Conservation (phyloP, 2,888 invertebrate species). For the Mimas tiliae region DNA sequence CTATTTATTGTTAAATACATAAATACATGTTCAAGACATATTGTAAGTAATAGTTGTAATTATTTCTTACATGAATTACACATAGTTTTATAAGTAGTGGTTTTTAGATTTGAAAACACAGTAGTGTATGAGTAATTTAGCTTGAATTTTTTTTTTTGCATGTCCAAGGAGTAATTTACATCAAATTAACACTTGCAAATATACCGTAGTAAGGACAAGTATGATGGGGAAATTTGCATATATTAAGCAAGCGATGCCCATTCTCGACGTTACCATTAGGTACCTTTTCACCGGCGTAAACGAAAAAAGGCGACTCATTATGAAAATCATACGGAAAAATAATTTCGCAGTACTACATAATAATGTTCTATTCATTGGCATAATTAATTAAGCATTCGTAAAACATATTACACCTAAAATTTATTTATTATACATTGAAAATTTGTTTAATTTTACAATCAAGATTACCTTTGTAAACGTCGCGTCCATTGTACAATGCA, state of each 20-base stretch:
- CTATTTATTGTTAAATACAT: too few species aligned
- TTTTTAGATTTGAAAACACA: too few species aligned
- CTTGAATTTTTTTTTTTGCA: too few species aligned
- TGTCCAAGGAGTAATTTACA: neutral
- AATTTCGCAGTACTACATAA: neutral
- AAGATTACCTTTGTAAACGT: constrained; percentile 48
- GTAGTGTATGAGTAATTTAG: too few species aligned
- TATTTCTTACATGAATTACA: too few species aligned
- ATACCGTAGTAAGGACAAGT: constrained; percentile 27
- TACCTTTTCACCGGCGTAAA: constrained; percentile 33
- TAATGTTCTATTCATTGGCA: neutral
- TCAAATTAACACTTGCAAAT: constrained; percentile 23
- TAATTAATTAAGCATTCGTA: neutral
- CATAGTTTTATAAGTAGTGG: too few species aligned
- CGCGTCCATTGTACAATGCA: constrained; percentile 48
- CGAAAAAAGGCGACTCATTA: constrained; percentile 18
- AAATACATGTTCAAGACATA: too few species aligned
- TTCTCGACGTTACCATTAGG: neutral
- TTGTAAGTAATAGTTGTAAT: too few species aligned
- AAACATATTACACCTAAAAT: neutral
- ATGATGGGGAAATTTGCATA: constrained; percentile 19
- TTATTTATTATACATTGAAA: neutral
- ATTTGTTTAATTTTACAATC: neutral
- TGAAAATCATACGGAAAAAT: neutral
- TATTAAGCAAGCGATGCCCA: neutral